A percentile compares a stretch with the other conserved stretches of the same genome.
Conservation (phyloP, 2,888 invertebrate species). For the Sesamia inferens region DNA sequence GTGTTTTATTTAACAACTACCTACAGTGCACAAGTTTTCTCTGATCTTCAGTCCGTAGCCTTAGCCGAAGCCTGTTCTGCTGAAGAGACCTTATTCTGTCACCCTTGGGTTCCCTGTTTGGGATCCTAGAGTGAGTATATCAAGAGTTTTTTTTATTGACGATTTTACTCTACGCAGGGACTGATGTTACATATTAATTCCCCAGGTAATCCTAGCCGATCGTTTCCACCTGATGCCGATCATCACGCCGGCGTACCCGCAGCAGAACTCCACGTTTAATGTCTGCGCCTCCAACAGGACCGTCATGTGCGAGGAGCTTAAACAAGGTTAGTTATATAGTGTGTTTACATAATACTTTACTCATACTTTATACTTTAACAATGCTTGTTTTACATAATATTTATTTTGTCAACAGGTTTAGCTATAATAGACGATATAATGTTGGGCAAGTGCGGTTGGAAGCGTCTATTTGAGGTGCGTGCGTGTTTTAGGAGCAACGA, state of each 20-base stretch:
- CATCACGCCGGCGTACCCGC: conserved; percentile 99
- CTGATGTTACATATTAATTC: background rate
- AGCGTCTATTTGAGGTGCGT: conserved; percentile 97
- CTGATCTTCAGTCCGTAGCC: conserved; percentile 99
- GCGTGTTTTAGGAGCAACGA: no score
- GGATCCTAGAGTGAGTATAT: conserved; percentile 96
- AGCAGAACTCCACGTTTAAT: conserved; percentile 99
- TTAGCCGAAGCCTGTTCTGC: conserved; percentile 99
- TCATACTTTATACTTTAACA: background rate
- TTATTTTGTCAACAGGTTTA: conserved; percentile 77
- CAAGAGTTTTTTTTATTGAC: background rate
- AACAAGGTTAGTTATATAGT: conserved; percentile 90
- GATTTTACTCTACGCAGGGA: background rate
- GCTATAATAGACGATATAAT: conserved; percentile 96
- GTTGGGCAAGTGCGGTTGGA: conserved; percentile 96
- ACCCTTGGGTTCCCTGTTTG: conserved; percentile 98
- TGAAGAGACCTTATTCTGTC: conserved; percentile 97
- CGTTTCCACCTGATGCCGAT: conserved; percentile 99
- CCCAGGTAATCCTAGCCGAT: conserved; percentile 95
- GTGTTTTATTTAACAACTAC: no score
- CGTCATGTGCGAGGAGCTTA: conserved; percentile 98
- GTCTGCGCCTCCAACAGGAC: conserved; percentile 97
- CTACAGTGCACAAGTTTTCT: conserved; percentile 97
- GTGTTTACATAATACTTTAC: background rate
- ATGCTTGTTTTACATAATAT: background rate